Percentiles rank a stretch among this genome's conserved stretches.
Conservation (phyloP, 2,797 vertebrate genomes). For the Sebastes minor region DNA sequence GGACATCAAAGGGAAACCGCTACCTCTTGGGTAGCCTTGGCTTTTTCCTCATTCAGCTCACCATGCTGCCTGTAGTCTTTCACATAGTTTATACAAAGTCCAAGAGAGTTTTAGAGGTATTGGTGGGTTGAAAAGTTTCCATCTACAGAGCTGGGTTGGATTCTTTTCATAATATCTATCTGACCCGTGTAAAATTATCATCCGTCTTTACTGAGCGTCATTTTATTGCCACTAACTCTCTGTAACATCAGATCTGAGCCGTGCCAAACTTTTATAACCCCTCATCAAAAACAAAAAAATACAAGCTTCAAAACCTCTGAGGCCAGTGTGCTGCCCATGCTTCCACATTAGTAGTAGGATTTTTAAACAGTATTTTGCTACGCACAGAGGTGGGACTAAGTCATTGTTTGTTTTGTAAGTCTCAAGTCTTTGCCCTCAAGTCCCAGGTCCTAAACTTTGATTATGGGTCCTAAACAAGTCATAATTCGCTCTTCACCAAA, state of each 20-base stretch:
- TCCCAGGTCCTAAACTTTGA: no score
- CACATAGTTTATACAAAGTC: constrained; percentile 2
- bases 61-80: constrained; percentile 8
- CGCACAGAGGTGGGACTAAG: neutral
- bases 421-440: no score
- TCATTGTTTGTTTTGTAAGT: no score
- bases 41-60: constrained; percentile 8
- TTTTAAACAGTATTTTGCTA: neutral
- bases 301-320: neutral
- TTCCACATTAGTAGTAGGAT: neutral
- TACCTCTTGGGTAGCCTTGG: constrained; percentile 20
- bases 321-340: neutral
- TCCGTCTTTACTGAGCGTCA: neutral
- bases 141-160: neutral
- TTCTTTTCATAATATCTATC: constrained; percentile 14
- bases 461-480: no score
- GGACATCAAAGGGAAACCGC: constrained; percentile 65
- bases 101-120: constrained; percentile 1
- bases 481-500: no score
- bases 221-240: constrained; percentile 17
- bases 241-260: constrained; percentile 18
- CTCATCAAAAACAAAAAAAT: constrained; percentile 29
- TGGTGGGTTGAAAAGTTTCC: neutral
- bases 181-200: neutral
- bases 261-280: constrained; percentile 27